These are phyloP conservation scores for Desmophyllum pertusum DNA, from an alignment of 92 coral and sea anemone species.

Conservation along the genomic window DNA sequence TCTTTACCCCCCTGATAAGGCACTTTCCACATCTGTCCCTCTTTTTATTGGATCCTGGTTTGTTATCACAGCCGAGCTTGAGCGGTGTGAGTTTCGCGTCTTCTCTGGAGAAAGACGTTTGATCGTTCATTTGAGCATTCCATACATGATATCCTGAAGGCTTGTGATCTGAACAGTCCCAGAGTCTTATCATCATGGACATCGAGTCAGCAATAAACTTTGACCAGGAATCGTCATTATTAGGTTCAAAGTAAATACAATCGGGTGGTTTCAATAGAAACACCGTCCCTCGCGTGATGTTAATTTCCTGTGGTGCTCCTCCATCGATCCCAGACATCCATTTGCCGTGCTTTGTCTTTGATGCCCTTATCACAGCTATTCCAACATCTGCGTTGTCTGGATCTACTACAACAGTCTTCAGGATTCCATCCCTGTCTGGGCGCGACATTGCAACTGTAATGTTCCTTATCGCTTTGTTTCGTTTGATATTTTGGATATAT, in stretches of 20 bases:
- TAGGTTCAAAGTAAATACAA: background rate
- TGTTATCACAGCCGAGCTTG: slow-evolving; percentile 56
- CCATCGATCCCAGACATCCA: slow-evolving; percentile 27
- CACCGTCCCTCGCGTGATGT: background rate
- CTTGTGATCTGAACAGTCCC: slow-evolving; percentile 37
- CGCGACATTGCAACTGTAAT: background rate
- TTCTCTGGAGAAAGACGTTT: slow-evolving; percentile 1
- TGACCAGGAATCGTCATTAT: background rate
- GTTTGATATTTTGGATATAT: background rate
- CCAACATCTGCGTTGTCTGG: slow-evolving; percentile 13
- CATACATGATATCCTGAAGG: slow-evolving; percentile 2
- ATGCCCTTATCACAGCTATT: background rate
- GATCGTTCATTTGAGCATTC: slow-evolving; percentile 9
- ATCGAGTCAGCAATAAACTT: background rate
- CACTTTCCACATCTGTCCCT: slow-evolving; percentile 57
- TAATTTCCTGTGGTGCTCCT: background rate
- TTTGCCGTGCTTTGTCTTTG: slow-evolving; percentile 12
- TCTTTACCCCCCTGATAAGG: background rate
- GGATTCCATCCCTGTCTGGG: background rate
- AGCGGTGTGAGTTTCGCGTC: slow-evolving; percentile 27
- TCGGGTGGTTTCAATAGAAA: slow-evolving; percentile 14
- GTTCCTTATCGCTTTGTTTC: background rate
- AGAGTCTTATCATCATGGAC: background rate
- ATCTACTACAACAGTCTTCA: slow-evolving; percentile 1
- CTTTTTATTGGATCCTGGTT: slow-evolving; percentile 42